Conservation (phyloP, 2,888 invertebrate genomes). For the Hypolimnas misippus region DNA sequence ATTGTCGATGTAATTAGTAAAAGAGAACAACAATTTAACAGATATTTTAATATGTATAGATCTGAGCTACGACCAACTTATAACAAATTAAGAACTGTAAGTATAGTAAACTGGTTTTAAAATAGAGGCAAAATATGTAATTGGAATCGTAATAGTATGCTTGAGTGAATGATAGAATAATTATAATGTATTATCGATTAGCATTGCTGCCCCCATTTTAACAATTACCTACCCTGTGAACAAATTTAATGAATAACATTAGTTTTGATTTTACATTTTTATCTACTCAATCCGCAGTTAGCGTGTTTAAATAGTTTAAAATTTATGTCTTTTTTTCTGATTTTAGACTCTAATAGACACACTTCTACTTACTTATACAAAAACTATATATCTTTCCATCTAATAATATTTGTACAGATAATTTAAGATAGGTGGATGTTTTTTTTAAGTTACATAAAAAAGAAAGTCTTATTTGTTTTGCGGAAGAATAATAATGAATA, state of each 20-base stretch:
- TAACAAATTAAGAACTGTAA: background rate
- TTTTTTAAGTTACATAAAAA: too few species aligned
- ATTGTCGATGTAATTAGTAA: background rate
- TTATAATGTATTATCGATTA: conserved; percentile 3
- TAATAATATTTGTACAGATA: too few species aligned
- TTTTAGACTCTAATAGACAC: too few species aligned
- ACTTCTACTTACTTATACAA: too few species aligned
- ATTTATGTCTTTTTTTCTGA: too few species aligned
- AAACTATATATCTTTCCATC: too few species aligned
- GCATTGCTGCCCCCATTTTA: background rate
- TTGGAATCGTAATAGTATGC: conserved; percentile 3
- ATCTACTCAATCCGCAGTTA: too few species aligned
- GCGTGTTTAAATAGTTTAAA: too few species aligned
- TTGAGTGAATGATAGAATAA: conserved; percentile 4
- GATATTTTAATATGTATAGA: background rate
- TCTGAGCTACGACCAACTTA: background rate
- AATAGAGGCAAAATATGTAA: conserved; percentile 7
- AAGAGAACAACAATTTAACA: background rate
- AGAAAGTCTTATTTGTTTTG: too few species aligned
- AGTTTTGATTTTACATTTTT: too few species aligned
- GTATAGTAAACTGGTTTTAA: background rate
- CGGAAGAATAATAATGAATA: too few species aligned
- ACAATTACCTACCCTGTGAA: background rate
- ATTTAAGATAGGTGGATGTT: too few species aligned
- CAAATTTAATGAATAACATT: conserved; percentile 9